These are phyloP conservation scores for Bicyclus anynana DNA, from an alignment of 1,140 invertebrate species.

Conservation along the genomic window DNA sequence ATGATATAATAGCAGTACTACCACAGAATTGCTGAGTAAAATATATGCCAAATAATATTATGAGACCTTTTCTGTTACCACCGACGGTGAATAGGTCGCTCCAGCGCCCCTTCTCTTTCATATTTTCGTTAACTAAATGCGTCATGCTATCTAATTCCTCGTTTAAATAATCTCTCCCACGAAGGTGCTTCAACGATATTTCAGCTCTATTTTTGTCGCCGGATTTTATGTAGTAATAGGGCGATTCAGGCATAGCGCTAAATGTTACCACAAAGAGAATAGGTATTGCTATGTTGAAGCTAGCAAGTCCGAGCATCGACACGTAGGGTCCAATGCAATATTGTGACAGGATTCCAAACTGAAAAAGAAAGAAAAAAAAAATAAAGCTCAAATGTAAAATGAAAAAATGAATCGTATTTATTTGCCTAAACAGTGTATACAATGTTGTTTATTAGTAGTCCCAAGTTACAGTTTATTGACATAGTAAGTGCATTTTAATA, in stretches of 20 bases:
- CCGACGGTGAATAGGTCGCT: slow-evolving; percentile 78
- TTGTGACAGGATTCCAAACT: slow-evolving; percentile 83
- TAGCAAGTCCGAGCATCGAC: slow-evolving; percentile 77
- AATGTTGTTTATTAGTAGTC: too few relatives aligned
- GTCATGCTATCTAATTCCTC: slow-evolving; percentile 81
- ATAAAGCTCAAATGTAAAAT: neutral
- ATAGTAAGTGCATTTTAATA: too few relatives aligned
- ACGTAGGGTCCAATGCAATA: slow-evolving; percentile 82
- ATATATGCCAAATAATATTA: slow-evolving; percentile 81
- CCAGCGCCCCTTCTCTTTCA: slow-evolving; percentile 76
- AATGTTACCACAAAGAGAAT: slow-evolving; percentile 81
- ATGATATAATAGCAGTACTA: slow-evolving; percentile 86
- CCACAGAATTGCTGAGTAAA: slow-evolving; percentile 87
- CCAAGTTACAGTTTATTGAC: too few relatives aligned
- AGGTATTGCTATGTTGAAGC: slow-evolving; percentile 78
- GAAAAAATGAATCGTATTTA: neutral
- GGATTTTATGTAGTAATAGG: slow-evolving; percentile 82
- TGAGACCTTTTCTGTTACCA: slow-evolving; percentile 81
- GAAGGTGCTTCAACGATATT: slow-evolving; percentile 79
- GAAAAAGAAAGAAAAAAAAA: slow-evolving; percentile 36
- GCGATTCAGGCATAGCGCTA: slow-evolving; percentile 87
- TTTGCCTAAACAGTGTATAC: too few relatives aligned
- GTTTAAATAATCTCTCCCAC: slow-evolving; percentile 78
- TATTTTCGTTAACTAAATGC: slow-evolving; percentile 77
- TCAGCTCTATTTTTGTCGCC: slow-evolving; percentile 79